Conservation (phyloP, 1,140 invertebrate genomes). For the Zaprionus vittiger region DNA sequence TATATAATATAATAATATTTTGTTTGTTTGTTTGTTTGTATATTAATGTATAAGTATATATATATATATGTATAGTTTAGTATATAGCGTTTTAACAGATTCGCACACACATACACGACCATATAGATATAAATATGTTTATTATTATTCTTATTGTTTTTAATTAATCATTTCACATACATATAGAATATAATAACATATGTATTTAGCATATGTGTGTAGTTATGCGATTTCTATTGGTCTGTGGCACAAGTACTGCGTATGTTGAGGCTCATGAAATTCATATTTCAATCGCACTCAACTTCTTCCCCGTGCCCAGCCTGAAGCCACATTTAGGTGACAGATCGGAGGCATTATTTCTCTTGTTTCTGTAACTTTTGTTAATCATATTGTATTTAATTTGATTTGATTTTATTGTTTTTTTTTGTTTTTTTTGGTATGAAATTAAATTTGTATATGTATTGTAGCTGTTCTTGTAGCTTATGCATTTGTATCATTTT, state of each 20-base stretch:
- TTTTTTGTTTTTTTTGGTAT: neutral
- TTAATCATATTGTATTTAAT: no score
- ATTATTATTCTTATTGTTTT: constrained; percentile 42
- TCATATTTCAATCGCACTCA: neutral
- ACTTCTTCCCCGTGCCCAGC: neutral
- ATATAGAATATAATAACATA: constrained; percentile 8
- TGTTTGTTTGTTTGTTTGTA: neutral
- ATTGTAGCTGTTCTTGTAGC: neutral
- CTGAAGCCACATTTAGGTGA: constrained; percentile 10
- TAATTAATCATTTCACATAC: constrained; percentile 20
- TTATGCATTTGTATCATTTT: constrained; percentile 7
- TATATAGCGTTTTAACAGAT: constrained; percentile 27
- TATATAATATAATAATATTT: neutral
- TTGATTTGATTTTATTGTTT: neutral
- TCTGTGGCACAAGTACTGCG: constrained; percentile 16
- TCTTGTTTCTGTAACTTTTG: constrained; percentile 3
- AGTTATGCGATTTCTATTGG: constrained; percentile 15
- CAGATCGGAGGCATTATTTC: constrained; percentile 12
- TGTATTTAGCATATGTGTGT: constrained; percentile 17
- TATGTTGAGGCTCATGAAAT: neutral
- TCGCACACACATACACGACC: constrained; percentile 24
- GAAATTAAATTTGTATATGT: neutral
- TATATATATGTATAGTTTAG: constrained; percentile 16
- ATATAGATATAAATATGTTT: constrained; percentile 24
- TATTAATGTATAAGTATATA: constrained; percentile 21